Conservation (phyloP, 2,797 vertebrate genomes). For the Paguma larvata region DNA sequence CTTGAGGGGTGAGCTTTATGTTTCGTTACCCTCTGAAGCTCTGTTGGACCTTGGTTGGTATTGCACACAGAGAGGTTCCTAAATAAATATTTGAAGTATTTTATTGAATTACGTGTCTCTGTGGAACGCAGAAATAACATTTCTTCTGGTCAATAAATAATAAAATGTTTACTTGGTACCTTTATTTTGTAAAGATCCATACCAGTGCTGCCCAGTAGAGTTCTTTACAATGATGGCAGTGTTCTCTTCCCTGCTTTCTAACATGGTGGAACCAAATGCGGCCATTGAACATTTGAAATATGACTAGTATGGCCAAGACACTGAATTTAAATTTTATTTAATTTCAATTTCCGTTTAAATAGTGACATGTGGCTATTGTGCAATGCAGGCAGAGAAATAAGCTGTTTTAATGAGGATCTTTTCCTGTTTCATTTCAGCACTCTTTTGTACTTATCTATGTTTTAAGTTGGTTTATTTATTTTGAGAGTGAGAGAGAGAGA, state of each 20-base stretch:
- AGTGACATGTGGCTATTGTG: background rate
- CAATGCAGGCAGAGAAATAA: background rate
- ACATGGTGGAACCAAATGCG: background rate
- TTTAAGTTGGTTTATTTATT: no score
- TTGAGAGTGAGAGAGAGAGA: no score
- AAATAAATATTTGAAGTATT: slow-evolving; percentile 57
- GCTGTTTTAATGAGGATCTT: background rate
- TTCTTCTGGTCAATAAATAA: slow-evolving; percentile 61
- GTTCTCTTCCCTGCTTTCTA: background rate
- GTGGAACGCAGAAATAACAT: slow-evolving; percentile 25
- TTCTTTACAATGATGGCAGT: background rate
- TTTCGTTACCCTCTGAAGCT: background rate
- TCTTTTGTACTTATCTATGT: background rate
- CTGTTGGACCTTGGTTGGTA: background rate
- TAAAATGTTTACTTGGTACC: slow-evolving; percentile 52
- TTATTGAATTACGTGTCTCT: slow-evolving; percentile 29
- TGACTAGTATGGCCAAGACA: background rate
- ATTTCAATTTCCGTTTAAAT: slow-evolving; percentile 27
- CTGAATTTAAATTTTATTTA: slow-evolving; percentile 8
- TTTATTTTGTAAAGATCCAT: slow-evolving; percentile 60
- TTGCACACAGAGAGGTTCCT: background rate
- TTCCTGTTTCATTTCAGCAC: background rate
- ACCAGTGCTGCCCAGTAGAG: background rate
- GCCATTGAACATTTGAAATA: background rate
- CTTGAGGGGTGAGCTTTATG: background rate